Conservation (phyloP, 2,888 invertebrate genomes). For the Leucophora obtusa region DNA sequence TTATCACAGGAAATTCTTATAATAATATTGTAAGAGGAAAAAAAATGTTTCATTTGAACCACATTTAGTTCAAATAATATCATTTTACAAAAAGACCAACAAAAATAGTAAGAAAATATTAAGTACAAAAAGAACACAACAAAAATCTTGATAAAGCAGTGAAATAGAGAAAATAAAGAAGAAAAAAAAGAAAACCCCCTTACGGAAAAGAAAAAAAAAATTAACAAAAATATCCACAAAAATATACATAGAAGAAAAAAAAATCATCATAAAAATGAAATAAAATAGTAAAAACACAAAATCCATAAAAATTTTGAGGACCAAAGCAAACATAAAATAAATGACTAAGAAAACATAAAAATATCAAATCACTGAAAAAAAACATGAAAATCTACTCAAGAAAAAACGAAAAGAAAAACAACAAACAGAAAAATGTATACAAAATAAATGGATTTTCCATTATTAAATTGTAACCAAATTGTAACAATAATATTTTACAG, state of each 20-base stretch:
- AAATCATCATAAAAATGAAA: constrained; percentile 37
- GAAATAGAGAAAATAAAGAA: constrained; percentile 11
- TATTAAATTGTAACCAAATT: constrained; percentile 27
- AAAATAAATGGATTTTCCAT: constrained; percentile 13
- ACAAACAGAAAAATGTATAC: neutral
- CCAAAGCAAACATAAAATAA: constrained; percentile 63
- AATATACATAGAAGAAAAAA: constrained; percentile 2
- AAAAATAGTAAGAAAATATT: neutral
- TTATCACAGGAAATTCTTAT: constrained; percentile 64
- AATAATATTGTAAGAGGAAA: constrained; percentile 24
- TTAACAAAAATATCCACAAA: neutral
- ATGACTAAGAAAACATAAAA: constrained; percentile 59
- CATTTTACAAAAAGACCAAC: constrained; percentile 50
- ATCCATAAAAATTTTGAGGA: constrained; percentile 45
- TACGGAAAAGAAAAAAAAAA: neutral
- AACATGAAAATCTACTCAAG: constrained; percentile 60
- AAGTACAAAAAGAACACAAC: constrained; percentile 4
- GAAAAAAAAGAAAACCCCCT: constrained; percentile 1
- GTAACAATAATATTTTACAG: neutral
- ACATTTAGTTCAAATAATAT: constrained; percentile 64
- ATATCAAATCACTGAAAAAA: constrained; percentile 33
- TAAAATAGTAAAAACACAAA: constrained; percentile 43
- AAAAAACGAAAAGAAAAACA: constrained; percentile 2
- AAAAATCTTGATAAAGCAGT: neutral
- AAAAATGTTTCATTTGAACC: constrained; percentile 46